A percentile compares a stretch with the other conserved stretches of the same genome.
These are phyloP conservation scores for Cybosia mesomella DNA, from an alignment of 2,888 invertebrate species.

Conservation along the genomic window DNA sequence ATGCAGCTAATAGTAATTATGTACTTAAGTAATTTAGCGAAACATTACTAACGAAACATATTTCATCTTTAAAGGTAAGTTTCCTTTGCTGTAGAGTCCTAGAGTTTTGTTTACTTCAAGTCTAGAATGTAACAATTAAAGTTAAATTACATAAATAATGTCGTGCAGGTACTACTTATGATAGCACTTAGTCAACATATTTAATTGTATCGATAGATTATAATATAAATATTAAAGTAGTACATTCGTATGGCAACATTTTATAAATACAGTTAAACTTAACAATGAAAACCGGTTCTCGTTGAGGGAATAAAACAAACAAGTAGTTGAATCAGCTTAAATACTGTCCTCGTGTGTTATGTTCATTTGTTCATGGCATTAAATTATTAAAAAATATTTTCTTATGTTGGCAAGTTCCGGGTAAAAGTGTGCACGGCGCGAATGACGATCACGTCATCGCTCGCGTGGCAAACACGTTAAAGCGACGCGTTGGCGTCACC, in stretches of 20 bases:
- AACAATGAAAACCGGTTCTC: slow-evolving; percentile 21
- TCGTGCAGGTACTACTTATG: no score
- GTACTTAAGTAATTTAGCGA: not conserved
- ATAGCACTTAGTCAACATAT: no score
- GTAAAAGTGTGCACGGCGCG: slow-evolving; percentile 73
- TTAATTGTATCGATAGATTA: not conserved
- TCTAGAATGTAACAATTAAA: no score
- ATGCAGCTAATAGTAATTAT: no score
- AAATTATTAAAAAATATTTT: slow-evolving; percentile 48
- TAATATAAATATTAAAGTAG: not conserved
- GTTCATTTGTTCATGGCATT: slow-evolving; percentile 29
- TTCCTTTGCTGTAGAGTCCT: not conserved
- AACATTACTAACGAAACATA: not conserved
- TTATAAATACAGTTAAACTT: slow-evolving; percentile 19
- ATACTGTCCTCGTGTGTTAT: slow-evolving; percentile 26
- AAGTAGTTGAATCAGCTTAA: slow-evolving; percentile 34
- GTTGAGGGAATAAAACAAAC: slow-evolving; percentile 32
- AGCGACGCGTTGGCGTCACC: slow-evolving; percentile 62
- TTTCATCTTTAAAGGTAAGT: no score
- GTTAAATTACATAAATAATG: not conserved
- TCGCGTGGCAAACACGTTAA: slow-evolving; percentile 73
- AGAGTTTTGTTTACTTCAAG: not conserved
- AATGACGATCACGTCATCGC: slow-evolving; percentile 73
- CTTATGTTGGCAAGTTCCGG: slow-evolving; percentile 67
- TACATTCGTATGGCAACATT: slow-evolving; percentile 40